Evolutionary conservation across 2,113 vertebrate genomes (phyloP), one percentile per base, ranked within the genome.

Genomic region (Scophthalmus maximus): DNA sequence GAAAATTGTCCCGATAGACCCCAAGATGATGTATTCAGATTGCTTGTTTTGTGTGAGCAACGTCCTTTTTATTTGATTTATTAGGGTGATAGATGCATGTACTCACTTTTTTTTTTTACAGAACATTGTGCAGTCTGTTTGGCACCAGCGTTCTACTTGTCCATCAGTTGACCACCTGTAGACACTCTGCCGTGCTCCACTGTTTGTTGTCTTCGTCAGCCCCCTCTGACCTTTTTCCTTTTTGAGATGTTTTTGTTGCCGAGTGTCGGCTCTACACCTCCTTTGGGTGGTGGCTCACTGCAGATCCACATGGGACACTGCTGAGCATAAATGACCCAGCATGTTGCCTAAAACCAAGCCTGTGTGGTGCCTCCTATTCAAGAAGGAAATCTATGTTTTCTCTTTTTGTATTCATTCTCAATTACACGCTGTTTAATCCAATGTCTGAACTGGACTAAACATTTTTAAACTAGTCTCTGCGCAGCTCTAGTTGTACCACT

Each of bases 201-300:
- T 38, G 14, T 55, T 66, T 78, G 47, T 69, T 65, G n/a, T 50
- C 49, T 40, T 32, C 68, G 34, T 67, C 42, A 20, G 42, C 42
- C 49, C 50, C 58, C 27, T 57, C 27, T 55, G 58, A 73, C 64
- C 58, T 65, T 69, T 82, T 64, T 18, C 73, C 15, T 25, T 22
- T 58, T 42, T 44, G 15, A 51, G 49, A 12, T 44, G 15, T 56
- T 9, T 74, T 47, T 44, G 20, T 27, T 20, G 22, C 36, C 10
- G 9, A 42, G 55, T 38, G 68, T 76, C 60, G 18, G 32, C 62
- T 75, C 32, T 56, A 3, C n/a, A n/a, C 51, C 50, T 72, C 47
- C 62, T 68, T 52, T 64, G 29, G 63, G 22, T 46, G 12, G 44
- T 22, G 40, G 57, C 36, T 49, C 2, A 6, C 47, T 60, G 58